These are phyloP conservation scores for Drosophila incognita DNA, from an alignment of 2,888 invertebrate genomes.

Conservation along the genomic window DNA sequence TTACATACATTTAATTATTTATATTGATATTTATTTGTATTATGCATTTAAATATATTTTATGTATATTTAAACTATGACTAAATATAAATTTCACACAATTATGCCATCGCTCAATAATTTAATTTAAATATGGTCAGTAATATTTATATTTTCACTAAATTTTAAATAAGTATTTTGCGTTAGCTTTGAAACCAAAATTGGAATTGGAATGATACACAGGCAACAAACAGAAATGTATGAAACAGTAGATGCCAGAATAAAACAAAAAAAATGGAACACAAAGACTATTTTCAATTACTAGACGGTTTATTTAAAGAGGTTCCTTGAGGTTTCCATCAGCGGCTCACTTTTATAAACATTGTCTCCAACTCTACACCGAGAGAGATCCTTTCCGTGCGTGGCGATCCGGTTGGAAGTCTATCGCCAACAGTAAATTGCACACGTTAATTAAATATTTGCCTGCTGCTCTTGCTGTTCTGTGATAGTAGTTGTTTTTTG, in stretches of 20 bases:
- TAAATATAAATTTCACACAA: constrained; percentile 76
- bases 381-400: constrained; percentile 44
- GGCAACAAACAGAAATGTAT: constrained; percentile 61
- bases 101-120: constrained; percentile 61
- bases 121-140: constrained; percentile 53
- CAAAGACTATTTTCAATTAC: constrained; percentile 36
- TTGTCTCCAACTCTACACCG: constrained; percentile 37
- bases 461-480: constrained; percentile 31
- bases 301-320: constrained; percentile 45
- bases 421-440: constrained; percentile 58
- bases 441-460: constrained; percentile 49
- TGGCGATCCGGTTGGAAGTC: constrained; percentile 24
- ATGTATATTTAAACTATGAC: constrained; percentile 80
- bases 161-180: constrained; percentile 51
- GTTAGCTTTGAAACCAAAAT: constrained; percentile 34
- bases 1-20: constrained; percentile 75
- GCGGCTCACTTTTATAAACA: constrained; percentile 31
- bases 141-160: constrained; percentile 46
- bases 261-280: constrained; percentile 47
- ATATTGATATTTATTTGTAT: constrained; percentile 60
- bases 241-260: constrained; percentile 43
- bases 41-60: constrained; percentile 79
- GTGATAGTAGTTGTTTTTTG: constrained; percentile 30
- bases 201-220: constrained; percentile 73
- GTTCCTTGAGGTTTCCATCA: constrained; percentile 43